These are phyloP conservation scores for Drosophila neocordata DNA, from an alignment of 1,140 invertebrate species.

Conservation along the genomic window DNA sequence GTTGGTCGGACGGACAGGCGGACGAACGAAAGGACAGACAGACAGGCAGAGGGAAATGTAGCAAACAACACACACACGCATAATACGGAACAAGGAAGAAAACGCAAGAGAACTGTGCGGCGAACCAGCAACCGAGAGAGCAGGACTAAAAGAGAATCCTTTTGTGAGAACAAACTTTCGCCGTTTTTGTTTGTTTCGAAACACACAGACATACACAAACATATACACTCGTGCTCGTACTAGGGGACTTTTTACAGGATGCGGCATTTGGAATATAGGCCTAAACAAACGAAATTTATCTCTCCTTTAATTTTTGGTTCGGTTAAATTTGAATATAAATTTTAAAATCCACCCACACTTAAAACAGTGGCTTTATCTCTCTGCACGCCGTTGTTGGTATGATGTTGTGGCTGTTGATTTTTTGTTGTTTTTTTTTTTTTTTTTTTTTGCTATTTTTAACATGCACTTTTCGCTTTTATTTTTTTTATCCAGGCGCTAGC, in stretches of 20 bases:
- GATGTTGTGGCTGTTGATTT: slow-evolving; percentile 8
- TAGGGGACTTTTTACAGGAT: slow-evolving; percentile 56
- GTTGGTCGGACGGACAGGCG: slow-evolving; percentile 24
- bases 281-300: slow-evolving; percentile 29
- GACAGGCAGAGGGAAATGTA: slow-evolving; percentile 45
- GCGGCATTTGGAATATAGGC: slow-evolving; percentile 56
- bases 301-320: slow-evolving; percentile 8
- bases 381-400: not conserved
- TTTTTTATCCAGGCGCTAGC: slow-evolving; percentile 46
- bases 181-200: slow-evolving; percentile 71
- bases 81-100: slow-evolving; percentile 49
- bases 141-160: slow-evolving; percentile 26
- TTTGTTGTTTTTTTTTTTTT: slow-evolving; percentile 18
- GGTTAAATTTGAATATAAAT: not conserved
- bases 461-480: slow-evolving; percentile 38
- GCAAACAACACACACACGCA: slow-evolving; percentile 40
- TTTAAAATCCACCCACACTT: slow-evolving; percentile 10
- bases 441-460: slow-evolving; percentile 59
- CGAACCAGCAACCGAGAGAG: slow-evolving; percentile 11
- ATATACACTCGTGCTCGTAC: slow-evolving; percentile 25
- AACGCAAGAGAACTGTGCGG: slow-evolving; percentile 30
- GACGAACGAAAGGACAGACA: slow-evolving; percentile 9
- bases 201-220: slow-evolving; percentile 31
- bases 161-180: slow-evolving; percentile 65
- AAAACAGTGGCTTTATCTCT: slow-evolving; percentile 22